These are phyloP conservation scores for Cyclophora punctaria DNA, from an alignment of 2,888 invertebrate species.

Conservation along the genomic window DNA sequence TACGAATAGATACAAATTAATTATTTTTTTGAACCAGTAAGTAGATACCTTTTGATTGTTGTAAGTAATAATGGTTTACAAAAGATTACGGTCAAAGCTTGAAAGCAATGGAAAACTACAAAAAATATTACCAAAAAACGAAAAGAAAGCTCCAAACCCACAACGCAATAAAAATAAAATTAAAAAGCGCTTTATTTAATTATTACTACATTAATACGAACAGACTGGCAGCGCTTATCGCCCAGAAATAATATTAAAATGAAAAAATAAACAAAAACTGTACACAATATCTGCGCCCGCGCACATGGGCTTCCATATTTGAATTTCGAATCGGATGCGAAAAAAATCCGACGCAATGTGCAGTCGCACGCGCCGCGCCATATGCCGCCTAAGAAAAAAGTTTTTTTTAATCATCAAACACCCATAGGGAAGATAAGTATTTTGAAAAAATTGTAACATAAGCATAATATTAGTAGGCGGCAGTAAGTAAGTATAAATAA, in stretches of 20 bases:
- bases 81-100: too few relatives aligned
- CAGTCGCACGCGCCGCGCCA: conserved; percentile 63
- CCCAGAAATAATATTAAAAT: conserved; percentile 26
- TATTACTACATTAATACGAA: conserved; percentile 30
- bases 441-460: conserved; percentile 66
- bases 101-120: neutral
- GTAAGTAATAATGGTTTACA: too few relatives aligned
- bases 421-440: conserved; percentile 53
- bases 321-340: conserved; percentile 70
- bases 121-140: neutral
- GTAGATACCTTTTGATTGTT: too few relatives aligned
- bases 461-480: conserved; percentile 69
- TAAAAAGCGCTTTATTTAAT: conserved; percentile 35
- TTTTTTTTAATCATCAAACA: conserved; percentile 63
- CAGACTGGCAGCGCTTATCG: conserved; percentile 41
- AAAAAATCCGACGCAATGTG: conserved; percentile 70
- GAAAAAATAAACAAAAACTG: conserved; percentile 42
- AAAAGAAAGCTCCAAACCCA: conserved; percentile 3
- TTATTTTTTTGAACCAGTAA: too few relatives aligned
- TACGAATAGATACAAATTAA: too few relatives aligned
- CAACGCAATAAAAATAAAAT: conserved; percentile 10
- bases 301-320: conserved; percentile 62
- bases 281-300: conserved; percentile 43
- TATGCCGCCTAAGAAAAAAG: conserved; percentile 52
- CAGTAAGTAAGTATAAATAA: conserved; percentile 39